Percentiles rank a stretch among this genome's conserved stretches.
These are phyloP conservation scores for Ispidina picta DNA, from an alignment of 2,797 vertebrate species.

Conservation along the genomic window DNA sequence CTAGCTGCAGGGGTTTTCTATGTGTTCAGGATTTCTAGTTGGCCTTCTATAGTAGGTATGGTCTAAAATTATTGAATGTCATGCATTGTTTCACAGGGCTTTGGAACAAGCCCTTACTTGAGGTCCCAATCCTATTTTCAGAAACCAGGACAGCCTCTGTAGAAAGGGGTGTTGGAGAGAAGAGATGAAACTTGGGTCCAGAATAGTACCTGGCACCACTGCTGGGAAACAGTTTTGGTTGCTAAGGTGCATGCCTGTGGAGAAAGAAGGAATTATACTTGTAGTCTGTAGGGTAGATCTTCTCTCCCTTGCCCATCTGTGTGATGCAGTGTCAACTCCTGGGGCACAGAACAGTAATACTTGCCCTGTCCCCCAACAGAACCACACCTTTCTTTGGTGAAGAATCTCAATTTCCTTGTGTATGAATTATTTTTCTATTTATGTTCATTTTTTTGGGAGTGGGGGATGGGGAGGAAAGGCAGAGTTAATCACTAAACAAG, in stretches of 20 bases:
- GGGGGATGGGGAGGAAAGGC: not conserved
- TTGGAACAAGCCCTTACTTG: not conserved
- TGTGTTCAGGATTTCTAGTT: not conserved
- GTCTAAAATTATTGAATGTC: not conserved
- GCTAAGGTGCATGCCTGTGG: not conserved
- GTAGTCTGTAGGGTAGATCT: not conserved
- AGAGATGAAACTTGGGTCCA: not conserved
- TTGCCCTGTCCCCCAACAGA: not conserved
- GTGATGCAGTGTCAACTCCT: not conserved
- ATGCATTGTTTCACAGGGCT: not conserved
- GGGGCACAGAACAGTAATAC: not conserved
- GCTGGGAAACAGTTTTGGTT: not conserved
- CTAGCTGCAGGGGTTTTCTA: not conserved
- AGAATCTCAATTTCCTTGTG: not conserved
- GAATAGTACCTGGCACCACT: not conserved
- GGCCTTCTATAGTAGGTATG: not conserved
- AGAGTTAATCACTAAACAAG: not conserved
- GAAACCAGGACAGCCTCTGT: not conserved
- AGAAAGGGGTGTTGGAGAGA: not conserved
- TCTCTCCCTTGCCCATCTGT: not conserved
- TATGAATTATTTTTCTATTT: not conserved
- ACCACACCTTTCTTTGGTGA: not conserved
- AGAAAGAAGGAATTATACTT: not conserved
- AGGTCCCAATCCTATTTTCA: not conserved
- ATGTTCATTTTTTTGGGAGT: accelerated